These are phyloP conservation scores for Taxidea taxus DNA, from an alignment of 2,113 vertebrate species.

Conservation along the genomic window DNA sequence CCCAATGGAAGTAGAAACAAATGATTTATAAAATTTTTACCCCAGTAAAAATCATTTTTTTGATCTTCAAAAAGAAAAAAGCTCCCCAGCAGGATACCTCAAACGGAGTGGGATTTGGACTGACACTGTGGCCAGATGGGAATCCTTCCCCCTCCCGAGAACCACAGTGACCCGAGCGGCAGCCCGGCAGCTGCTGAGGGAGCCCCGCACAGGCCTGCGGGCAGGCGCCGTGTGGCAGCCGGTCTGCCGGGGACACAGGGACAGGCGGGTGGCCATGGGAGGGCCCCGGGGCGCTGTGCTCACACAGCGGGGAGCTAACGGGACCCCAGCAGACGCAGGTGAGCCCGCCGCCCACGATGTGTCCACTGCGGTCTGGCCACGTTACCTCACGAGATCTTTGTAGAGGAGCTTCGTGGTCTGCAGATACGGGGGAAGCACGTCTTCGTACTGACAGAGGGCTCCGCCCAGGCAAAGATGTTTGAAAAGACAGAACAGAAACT, in stretches of 20 bases:
- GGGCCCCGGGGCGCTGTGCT: neutral
- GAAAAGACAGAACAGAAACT: slow-evolving; percentile 95
- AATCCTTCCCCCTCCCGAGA: neutral
- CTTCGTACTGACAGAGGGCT: slow-evolving; percentile 94
- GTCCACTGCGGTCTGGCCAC: neutral
- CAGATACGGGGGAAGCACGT: slow-evolving; percentile 90
- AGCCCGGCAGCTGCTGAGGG: neutral
- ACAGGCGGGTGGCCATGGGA: too few species aligned
- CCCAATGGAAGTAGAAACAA: neutral
- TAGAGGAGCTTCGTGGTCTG: slow-evolving; percentile 91
- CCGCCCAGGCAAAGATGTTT: slow-evolving; percentile 96
- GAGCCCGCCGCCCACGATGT: neutral
- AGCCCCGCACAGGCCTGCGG: neutral
- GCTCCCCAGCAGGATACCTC: neutral
- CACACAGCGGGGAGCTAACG: neutral
- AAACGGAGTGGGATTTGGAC: neutral
- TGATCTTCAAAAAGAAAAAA: neutral
- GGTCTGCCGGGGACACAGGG: too few species aligned
- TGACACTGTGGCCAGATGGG: neutral
- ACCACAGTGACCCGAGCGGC: neutral
- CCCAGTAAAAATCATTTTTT: too few species aligned
- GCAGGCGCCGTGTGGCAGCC: too few species aligned
- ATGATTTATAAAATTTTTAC: neutral
- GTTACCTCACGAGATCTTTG: slow-evolving; percentile 94
- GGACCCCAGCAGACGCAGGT: neutral